phyloP scores from a whole-genome alignment of 2,888 invertebrate genomes.

The Rotaria magnacalcarata region DNA sequence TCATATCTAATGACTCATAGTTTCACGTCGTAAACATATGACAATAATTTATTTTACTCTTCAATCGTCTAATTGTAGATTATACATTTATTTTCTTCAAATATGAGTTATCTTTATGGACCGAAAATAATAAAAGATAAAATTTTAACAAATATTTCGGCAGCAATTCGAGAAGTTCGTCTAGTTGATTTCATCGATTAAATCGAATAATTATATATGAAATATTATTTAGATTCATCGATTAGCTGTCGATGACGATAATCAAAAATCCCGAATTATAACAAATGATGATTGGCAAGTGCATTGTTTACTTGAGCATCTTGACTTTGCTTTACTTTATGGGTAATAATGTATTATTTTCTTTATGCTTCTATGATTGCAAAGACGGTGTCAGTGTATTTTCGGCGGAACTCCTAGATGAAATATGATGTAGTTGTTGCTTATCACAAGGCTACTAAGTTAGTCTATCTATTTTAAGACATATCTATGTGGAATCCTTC shows the following conservation, averaged over 20 bases:
- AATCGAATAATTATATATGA: not conserved
- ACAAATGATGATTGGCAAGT: constrained; percentile 44
- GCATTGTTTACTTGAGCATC: constrained; percentile 40
- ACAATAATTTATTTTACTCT: no score
- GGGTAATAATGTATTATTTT: constrained; percentile 15
- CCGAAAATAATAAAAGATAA: constrained; percentile 27
- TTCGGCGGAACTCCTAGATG: no score
- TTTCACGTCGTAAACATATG: no score
- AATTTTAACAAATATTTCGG: not conserved
- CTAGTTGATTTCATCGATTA: not conserved
- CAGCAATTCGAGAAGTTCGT: not conserved
- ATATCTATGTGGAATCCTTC: no score
- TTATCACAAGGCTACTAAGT: no score
- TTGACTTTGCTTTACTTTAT: constrained; percentile 39
- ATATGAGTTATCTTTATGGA: not conserved
- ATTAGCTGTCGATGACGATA: not conserved
- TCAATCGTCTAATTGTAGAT: not conserved
- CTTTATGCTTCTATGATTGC: no score
- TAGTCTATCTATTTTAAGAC: no score
- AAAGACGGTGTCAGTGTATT: no score
- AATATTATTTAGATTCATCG: constrained; percentile 13
- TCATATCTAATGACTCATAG: no score
- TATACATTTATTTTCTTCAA: not conserved
- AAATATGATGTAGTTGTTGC: no score
- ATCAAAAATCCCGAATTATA: not conserved